Evolutionary conservation across 2,113 vertebrate genomes (phyloP).

Genomic region (Bambusicola thoracicus): DNA sequence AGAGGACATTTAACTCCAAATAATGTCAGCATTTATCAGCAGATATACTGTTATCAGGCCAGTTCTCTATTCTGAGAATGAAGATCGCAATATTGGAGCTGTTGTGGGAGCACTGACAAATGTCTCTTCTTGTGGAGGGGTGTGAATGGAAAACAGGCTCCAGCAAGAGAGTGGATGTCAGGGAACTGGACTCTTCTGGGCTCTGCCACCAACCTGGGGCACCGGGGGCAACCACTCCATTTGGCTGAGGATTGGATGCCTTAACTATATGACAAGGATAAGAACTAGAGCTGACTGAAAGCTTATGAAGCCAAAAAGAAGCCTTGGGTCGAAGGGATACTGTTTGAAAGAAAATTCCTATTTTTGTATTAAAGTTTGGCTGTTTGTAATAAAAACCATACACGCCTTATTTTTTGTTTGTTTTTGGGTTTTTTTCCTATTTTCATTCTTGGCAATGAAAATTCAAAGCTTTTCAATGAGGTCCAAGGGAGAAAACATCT

Average conservation of each 20-base stretch:
- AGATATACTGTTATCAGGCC: background rate
- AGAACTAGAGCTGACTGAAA: conserved; percentile 19
- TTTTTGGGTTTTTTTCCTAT: too few relatives aligned
- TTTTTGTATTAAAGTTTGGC: conserved; percentile 18
- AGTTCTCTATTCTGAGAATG: background rate
- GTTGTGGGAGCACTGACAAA: background rate
- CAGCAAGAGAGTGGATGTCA: background rate
- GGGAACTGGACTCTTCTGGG: background rate
- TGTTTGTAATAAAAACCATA: conserved; percentile 21
- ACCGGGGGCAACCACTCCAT: background rate
- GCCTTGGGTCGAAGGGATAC: background rate
- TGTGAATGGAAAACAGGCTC: background rate
- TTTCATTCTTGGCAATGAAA: background rate
- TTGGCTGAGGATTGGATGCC: background rate
- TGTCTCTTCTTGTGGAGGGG: background rate
- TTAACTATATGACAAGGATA: background rate
- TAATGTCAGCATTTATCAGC: background rate
- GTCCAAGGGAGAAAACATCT: background rate
- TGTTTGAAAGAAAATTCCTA: background rate
- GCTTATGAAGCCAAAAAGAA: background rate
- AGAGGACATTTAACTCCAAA: background rate
- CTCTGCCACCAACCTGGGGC: background rate
- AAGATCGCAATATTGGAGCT: background rate
- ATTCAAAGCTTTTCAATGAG: background rate
- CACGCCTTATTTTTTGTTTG: background rate